Percentiles rank a stretch among this genome's conserved stretches.
Evolutionary conservation across 1,140 invertebrate species (phyloP).

Genomic region (Triops cancriformis): DNA sequence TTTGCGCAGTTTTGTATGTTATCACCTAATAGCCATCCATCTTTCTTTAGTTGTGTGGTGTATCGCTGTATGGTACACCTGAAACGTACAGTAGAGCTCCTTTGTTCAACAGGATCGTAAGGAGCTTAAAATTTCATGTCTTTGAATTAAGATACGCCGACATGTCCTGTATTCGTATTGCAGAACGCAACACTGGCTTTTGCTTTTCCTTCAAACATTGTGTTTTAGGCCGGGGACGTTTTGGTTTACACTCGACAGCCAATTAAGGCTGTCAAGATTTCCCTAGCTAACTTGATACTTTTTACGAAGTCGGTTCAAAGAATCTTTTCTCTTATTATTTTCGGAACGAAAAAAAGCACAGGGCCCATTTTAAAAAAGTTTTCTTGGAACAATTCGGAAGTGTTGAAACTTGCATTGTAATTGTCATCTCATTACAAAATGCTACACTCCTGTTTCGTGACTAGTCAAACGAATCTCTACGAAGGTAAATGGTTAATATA

Average conservation of each 20-base stretch:
- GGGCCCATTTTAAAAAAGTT: no score
- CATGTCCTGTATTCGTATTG: background rate
- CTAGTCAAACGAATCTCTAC: background rate
- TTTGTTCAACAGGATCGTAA: background rate
- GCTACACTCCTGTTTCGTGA: background rate
- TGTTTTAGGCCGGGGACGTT: background rate
- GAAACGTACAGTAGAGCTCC: background rate
- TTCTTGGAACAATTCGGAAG: no score
- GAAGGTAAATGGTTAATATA: background rate
- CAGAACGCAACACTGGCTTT: background rate
- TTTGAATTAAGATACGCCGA: background rate
- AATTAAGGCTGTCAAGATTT: conserved; percentile 6
- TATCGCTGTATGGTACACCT: background rate
- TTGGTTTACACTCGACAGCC: background rate
- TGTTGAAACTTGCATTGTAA: background rate
- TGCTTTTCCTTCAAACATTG: background rate
- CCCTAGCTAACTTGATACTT: background rate
- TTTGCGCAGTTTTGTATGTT: background rate
- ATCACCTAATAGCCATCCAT: conserved; percentile 10
- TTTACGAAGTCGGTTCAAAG: background rate
- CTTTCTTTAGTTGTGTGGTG: background rate
- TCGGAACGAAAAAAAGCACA: no score
- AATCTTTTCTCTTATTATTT: background rate
- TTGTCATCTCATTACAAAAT: background rate
- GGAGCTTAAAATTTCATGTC: background rate